phyloP scores from a whole-genome alignment of 2,113 vertebrate species.

The Zosterops lateralis region DNA sequence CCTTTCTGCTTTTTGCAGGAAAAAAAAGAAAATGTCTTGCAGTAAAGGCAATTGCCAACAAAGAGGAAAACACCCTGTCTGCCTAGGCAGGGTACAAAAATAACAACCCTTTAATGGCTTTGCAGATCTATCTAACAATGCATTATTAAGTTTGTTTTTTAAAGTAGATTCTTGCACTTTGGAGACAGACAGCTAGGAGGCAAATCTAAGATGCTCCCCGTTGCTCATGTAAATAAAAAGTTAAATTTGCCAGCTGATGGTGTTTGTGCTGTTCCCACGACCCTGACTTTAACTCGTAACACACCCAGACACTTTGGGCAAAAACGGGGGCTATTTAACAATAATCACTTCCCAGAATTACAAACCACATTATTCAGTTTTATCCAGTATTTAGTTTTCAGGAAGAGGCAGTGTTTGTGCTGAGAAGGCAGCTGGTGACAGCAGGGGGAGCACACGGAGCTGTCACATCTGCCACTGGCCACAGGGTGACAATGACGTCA shows the following conservation, averaged over 20 bases:
- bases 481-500: not conserved
- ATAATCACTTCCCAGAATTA: not conserved
- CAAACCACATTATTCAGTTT: not conserved
- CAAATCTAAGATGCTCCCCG: not conserved
- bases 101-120: not conserved
- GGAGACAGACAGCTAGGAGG: not conserved
- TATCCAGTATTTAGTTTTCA: not conserved
- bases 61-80: not conserved
- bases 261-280: not conserved
- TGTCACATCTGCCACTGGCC: not conserved
- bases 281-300: not conserved
- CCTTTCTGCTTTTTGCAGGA: not conserved
- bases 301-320: not conserved
- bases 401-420: not conserved
- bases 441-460: conserved; percentile 53
- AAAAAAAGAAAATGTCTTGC: not conserved
- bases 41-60: not conserved
- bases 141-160: not conserved
- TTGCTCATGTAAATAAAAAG: not conserved
- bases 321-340: not conserved
- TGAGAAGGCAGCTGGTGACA: not conserved
- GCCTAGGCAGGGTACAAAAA: not conserved
- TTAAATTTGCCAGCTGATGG: not conserved
- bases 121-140: not conserved
- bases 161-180: not conserved